Base-by-base conservation (phyloP, 2,113 vertebrate genomes). In the Stegostoma tigrinum region DNA sequence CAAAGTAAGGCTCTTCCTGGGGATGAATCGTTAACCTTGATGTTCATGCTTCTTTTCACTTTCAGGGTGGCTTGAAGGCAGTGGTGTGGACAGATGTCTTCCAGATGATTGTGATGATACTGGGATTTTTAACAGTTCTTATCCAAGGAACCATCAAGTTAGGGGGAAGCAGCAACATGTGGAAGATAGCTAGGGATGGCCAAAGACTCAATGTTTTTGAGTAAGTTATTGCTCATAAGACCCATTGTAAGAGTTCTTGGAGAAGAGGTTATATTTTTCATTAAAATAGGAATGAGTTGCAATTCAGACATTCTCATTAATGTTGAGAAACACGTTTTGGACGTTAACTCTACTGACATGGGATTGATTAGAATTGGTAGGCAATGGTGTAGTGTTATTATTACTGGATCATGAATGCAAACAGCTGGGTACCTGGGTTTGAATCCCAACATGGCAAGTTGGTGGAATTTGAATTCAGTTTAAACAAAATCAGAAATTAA, bases 21-120 rank as follows among this genome's bases (percentile, higher is more conserved):
- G 17, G 90, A n/a, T 67, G 61, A 67, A 93, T 0, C 23, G 19
- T 67, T 34, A 42, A 14, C 34, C 34, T 7, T 4, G 0, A 21
- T 21, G 21, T 91, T 91, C 19, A 66, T 93, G 61, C n/a, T 38
- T 93, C 52, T 64, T n/a, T 95, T 19, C n/a, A 55, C 38, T 97
- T 97, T 85, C 96, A 98, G 97, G 97, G 98, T 96, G 98, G 98
- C 96, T 96, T 98, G 96, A 98, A 98, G 96, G 98, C 98, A 66
- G 98, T 98, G 91, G 98, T 98, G 96, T 98, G 98, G 98, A 98
- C 98, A 96, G 98, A 99, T 96, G 98, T 98, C 34, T 98, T 98
- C 97, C 98, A 98, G 97, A 98, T 98, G 98, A 61, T 97, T 86
- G 97, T 98, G 96, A 99, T 98, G 98, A 95, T 98, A 95, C 96